Conservation (phyloP, 2,888 invertebrate species). For the Diaperis boleti region DNA sequence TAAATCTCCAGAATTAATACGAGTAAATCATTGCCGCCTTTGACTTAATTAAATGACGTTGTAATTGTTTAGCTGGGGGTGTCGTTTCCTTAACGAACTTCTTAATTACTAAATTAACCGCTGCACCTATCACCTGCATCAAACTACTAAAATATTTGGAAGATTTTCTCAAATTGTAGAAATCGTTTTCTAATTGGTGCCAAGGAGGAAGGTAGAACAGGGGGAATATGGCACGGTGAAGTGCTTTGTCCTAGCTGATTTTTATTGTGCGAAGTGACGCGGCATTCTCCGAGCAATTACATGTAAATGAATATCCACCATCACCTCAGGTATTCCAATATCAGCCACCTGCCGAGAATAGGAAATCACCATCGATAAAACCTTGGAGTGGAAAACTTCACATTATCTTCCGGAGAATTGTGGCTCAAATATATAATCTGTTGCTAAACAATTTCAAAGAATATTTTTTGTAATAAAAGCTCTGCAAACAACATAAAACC, state of each 20-base stretch:
- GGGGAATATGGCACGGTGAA: conserved; percentile 25
- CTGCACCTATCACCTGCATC: conserved; percentile 39
- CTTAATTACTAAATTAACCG: conserved; percentile 46
- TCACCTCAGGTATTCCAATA: conserved; percentile 61
- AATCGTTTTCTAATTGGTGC: conserved; percentile 15
- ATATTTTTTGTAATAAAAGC: not conserved
- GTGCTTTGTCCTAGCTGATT: conserved; percentile 43
- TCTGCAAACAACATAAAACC: not conserved
- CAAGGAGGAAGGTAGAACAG: conserved; percentile 23
- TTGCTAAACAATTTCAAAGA: not conserved
- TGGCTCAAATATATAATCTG: not conserved
- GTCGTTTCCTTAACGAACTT: conserved; percentile 49
- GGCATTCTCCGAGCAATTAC: conserved; percentile 57
- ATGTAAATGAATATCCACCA: conserved; percentile 61
- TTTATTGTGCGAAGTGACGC: conserved; percentile 49
- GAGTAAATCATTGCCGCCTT: conserved; percentile 46
- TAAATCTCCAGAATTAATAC: conserved; percentile 45
- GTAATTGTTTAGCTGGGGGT: conserved; percentile 56
- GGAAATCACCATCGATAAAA: conserved; percentile 51
- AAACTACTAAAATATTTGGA: conserved; percentile 6
- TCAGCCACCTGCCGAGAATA: conserved; percentile 56
- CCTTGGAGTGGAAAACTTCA: conserved; percentile 23
- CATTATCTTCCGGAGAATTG: conserved; percentile 27
- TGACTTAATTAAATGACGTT: conserved; percentile 52
- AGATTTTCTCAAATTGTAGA: conserved; percentile 4